Evolutionary conservation across 2,113 vertebrate species (phyloP).

Genomic region (Tenebrosternarchus preto): DNA sequence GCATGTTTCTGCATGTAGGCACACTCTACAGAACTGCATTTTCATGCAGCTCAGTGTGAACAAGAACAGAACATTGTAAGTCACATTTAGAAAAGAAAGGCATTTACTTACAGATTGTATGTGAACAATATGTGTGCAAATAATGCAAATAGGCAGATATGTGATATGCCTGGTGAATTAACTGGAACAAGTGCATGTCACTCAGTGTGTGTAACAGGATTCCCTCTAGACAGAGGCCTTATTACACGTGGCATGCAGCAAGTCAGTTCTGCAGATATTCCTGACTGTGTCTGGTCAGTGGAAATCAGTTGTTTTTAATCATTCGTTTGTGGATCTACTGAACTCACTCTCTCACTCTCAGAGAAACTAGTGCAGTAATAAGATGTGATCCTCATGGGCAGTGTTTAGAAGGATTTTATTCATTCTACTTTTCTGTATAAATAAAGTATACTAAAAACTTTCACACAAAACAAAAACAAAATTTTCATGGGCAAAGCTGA

Average conservation of each 20-base stretch:
- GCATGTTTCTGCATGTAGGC: constrained; percentile 35
- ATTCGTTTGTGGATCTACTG: neutral
- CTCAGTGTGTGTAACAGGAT: too few species aligned
- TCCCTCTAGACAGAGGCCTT: neutral
- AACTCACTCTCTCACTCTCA: neutral
- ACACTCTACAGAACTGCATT: neutral
- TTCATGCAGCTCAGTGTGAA: neutral
- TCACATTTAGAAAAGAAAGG: neutral
- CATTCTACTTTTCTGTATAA: too few species aligned
- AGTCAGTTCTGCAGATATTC: neutral
- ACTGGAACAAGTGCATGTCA: too few species aligned
- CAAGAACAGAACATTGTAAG: neutral
- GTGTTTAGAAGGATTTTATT: too few species aligned
- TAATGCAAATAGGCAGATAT: too few species aligned
- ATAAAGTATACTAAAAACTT: neutral
- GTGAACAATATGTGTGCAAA: too few species aligned
- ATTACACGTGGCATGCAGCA: neutral
- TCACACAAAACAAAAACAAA: neutral
- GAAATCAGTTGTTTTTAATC: neutral
- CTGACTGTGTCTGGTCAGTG: neutral
- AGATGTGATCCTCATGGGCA: too few species aligned
- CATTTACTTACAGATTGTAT: neutral
- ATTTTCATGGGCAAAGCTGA: too few species aligned
- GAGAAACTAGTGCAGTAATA: too few species aligned
- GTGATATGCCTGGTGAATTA: too few species aligned